A percentile compares a stretch with the other conserved stretches of the same genome.
phyloP scores from a whole-genome alignment of 2,113 vertebrate species.

The Pterocles orientalis region DNA sequence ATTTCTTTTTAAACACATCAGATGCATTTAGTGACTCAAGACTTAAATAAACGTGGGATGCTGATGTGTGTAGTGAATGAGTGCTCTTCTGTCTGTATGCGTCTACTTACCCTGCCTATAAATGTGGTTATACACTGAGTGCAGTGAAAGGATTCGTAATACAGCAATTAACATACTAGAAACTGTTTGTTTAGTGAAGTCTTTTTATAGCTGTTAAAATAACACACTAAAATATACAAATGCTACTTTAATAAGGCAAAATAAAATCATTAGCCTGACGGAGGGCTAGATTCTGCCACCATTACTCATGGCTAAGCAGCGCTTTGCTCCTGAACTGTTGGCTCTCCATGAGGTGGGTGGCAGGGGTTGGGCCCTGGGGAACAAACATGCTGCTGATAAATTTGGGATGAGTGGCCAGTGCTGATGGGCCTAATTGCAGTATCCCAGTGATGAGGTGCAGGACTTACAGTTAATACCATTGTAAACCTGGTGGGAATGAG shows the following conservation, averaged over 20 bases:
- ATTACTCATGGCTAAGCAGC: neutral
- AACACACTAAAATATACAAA: neutral
- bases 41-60: neutral
- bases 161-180: neutral
- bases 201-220: constrained; percentile 32
- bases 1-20: neutral
- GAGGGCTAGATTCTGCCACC: neutral
- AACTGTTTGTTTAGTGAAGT: constrained; percentile 17
- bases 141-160: neutral
- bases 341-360: rapidly evolving
- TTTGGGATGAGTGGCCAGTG: neutral
- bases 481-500: neutral
- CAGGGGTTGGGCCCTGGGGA: neutral
- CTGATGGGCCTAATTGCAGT: neutral
- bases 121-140: neutral
- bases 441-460: neutral
- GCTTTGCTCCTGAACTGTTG: neutral
- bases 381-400: neutral
- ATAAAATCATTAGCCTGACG: neutral
- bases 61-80: neutral
- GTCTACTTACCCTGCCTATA: neutral
- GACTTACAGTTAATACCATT: neutral
- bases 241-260: neutral
- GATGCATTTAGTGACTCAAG: neutral
- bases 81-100: neutral